phyloP scores from a whole-genome alignment of 2,888 invertebrate genomes.

The Girardia tigrina region DNA sequence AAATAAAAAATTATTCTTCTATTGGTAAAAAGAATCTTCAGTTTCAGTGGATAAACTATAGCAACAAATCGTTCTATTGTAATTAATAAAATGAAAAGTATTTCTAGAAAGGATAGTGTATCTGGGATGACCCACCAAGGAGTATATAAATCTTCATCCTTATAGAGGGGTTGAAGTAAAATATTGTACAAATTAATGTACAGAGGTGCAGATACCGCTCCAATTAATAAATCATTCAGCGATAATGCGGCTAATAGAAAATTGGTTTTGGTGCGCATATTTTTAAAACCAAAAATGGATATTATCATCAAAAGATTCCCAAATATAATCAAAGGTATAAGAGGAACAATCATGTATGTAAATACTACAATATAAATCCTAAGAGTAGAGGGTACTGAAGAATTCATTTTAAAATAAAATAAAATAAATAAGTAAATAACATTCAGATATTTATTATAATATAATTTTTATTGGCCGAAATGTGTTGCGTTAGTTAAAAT shows the following conservation, averaged over 20 bases:
- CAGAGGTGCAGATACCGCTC: neutral
- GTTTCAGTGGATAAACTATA: conserved; percentile 3
- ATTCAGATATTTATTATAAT: too few species aligned
- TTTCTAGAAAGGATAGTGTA: neutral
- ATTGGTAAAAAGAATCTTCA: neutral
- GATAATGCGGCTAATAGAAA: neutral
- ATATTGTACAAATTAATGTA: neutral
- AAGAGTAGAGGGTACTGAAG: too few species aligned
- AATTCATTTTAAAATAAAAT: too few species aligned
- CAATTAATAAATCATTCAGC: neutral
- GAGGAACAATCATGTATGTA: neutral
- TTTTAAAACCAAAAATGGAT: neutral
- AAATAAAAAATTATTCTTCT: neutral
- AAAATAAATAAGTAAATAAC: too few species aligned
- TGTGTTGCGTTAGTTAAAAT: too few species aligned
- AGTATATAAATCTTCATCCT: neutral
- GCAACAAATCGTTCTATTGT: conserved; percentile 25
- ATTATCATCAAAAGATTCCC: neutral
- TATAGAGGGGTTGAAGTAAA: neutral
- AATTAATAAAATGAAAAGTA: neutral
- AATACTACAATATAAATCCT: too few species aligned
- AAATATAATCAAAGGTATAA: neutral
- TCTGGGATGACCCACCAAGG: neutral
- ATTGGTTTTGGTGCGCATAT: neutral
- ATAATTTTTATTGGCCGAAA: too few species aligned